A percentile compares a stretch with the other conserved stretches of the same genome.
Conservation (phyloP, 2,888 invertebrate species). For the Eilema griseolum region DNA sequence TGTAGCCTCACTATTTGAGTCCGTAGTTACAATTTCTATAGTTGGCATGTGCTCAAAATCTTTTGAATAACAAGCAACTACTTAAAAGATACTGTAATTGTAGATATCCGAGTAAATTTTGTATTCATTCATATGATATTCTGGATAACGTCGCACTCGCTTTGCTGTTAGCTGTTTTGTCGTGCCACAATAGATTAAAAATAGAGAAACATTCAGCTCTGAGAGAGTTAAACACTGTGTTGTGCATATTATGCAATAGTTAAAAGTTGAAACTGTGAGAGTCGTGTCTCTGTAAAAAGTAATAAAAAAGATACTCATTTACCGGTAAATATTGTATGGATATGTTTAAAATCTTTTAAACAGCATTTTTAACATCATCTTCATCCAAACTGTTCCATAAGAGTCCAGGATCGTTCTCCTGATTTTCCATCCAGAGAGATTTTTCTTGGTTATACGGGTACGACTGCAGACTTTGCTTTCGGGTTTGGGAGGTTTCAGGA, state of each 20-base stretch:
- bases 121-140: conserved; percentile 41
- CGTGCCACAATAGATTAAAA: conserved; percentile 53
- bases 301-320: no score
- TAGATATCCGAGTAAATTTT: conserved; percentile 34
- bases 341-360: not conserved
- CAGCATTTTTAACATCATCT: not conserved
- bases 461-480: not conserved
- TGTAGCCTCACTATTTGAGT: conserved; percentile 23
- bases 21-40: conserved; percentile 33
- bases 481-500: not conserved
- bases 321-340: not conserved
- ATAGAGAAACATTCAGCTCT: conserved; percentile 23
- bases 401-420: no score
- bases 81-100: conserved; percentile 36
- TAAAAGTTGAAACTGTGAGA: not conserved
- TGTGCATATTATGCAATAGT: conserved; percentile 5
- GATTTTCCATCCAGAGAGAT: no score
- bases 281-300: not conserved
- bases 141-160: conserved; percentile 37
- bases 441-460: not conserved
- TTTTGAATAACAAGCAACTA: conserved; percentile 40
- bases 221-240: conserved; percentile 14
- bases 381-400: no score
- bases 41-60: conserved; percentile 39
- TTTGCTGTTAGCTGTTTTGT: conserved; percentile 43